Percentiles rank a stretch among this genome's conserved stretches.
phyloP scores from a whole-genome alignment of 2,797 vertebrate species.

The Protonibea diacanthus region DNA sequence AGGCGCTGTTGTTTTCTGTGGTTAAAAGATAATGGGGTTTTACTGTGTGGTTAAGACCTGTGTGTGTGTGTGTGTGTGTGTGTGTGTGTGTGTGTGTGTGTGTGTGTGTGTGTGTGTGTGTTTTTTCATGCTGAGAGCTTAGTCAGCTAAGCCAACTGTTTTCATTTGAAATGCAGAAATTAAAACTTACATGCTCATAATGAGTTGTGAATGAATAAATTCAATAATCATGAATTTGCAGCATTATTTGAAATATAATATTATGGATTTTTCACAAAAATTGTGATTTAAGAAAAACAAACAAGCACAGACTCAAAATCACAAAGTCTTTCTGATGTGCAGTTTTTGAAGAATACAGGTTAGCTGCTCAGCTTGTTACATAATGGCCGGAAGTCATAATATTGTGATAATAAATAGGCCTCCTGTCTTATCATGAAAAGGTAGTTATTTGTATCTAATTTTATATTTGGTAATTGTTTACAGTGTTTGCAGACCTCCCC shows the following conservation, averaged over 20 bases:
- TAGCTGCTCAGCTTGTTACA: neutral
- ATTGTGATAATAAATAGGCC: too few species aligned
- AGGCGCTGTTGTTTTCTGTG: slow-evolving; percentile 78
- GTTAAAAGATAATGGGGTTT: slow-evolving; percentile 77
- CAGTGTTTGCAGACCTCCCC: too few species aligned
- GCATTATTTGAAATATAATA: neutral
- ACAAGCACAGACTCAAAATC: neutral
- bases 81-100: slow-evolving; percentile 24
- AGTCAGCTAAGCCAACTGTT: slow-evolving; percentile 2
- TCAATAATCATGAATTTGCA: neutral
- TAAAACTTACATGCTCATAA: slow-evolving; percentile 1
- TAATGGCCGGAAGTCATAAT: neutral
- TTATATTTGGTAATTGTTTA: too few species aligned
- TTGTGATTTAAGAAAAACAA: neutral
- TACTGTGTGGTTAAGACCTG: slow-evolving; percentile 70
- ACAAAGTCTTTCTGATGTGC: neutral
- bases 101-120: slow-evolving; percentile 42
- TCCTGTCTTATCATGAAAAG: slow-evolving; percentile 1
- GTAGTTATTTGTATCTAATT: neutral
- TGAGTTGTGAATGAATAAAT: neutral
- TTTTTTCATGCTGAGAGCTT: slow-evolving; percentile 9
- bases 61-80: slow-evolving; percentile 43
- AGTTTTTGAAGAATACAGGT: neutral
- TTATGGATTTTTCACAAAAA: neutral
- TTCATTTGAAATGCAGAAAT: slow-evolving; percentile 41